Base-by-base conservation (phyloP, 2,888 invertebrate genomes). In the Exocentrus adspersus region DNA sequence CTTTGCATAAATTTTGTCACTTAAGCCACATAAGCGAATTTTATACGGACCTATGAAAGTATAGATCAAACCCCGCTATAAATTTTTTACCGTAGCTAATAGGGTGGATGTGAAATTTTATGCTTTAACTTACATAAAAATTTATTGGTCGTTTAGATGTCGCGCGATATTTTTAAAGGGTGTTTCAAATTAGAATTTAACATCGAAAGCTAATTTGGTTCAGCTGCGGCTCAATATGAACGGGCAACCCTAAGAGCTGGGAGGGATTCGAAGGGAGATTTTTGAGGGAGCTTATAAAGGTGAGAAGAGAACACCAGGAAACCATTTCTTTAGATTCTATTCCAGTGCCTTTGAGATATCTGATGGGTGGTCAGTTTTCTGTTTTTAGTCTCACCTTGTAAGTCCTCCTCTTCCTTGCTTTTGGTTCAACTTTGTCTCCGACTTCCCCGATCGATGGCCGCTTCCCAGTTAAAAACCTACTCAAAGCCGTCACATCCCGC, bases 1-100 rank as follows among this genome's bases (percentile, higher is more conserved):
- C 70, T 69, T 69, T 74, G 75, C 75, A 72, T 73, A 72, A 72
- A 74, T 74, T 72, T 60, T 69, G 73, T 74, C 74, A 72, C 68
- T 73, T 75, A 69, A 70, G 67, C 74, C 67, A 68, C 70, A 72
- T 71, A 73, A 74, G 72, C 74, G 74, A 72, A 71, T 74, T 73
- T 74, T 71, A 70, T 72, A 71, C 65, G 65, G 68, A 68, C 60
- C 65, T 64, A 69, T 73, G 71, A 72, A 72, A 72, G 71, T 73
- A 61, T 66, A 60, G 68, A 67, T 70, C 69, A 67, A 67, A 68
- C 65, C 70, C 24, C 61, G 70, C 60, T 65, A 69, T 72, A 72
- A 72, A 71, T 72, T 71, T 71, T 67, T 71, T 67, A 46, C 48
- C 56, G 50, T 60, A 67, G 65, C 68, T 69, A 71, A 62, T 67